A percentile compares a stretch with the other conserved stretches of the same genome.
Conservation (phyloP, 2,797 vertebrate genomes). For the Xenentodon cancila region DNA sequence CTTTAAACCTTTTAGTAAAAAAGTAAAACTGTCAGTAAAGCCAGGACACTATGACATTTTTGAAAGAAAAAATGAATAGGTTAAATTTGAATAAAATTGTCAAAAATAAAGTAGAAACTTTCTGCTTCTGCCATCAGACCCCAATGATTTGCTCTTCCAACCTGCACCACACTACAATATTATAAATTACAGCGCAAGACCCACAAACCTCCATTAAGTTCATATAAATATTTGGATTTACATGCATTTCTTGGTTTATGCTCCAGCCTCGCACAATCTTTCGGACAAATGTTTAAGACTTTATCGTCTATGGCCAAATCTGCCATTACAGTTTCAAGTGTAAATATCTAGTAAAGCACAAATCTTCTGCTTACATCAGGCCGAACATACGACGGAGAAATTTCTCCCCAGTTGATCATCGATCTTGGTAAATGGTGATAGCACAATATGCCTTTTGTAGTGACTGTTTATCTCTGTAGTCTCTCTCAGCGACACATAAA, state of each 20-base stretch:
- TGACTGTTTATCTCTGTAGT: slow-evolving; percentile 49
- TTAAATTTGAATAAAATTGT: too few species aligned
- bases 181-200: slow-evolving; percentile 21
- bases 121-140: too few species aligned
- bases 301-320: slow-evolving; percentile 16
- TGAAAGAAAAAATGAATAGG: too few species aligned
- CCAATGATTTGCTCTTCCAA: slow-evolving; percentile 15
- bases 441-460: slow-evolving; percentile 52
- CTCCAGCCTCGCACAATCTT: not conserved
- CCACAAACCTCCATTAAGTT: slow-evolving; percentile 19
- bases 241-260: slow-evolving; percentile 11
- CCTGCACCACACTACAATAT: slow-evolving; percentile 2
- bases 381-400: slow-evolving; percentile 23
- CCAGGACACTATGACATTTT: too few species aligned
- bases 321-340: slow-evolving; percentile 6
- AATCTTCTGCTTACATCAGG: slow-evolving; percentile 30
- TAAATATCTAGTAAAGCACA: slow-evolving; percentile 3
- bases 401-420: slow-evolving; percentile 40
- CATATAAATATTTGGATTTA: slow-evolving; percentile 14
- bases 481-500: slow-evolving; percentile 56
- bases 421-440: slow-evolving; percentile 42
- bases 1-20: too few species aligned
- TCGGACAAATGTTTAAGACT: slow-evolving; percentile 1
- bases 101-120: too few species aligned
- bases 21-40: too few species aligned